Base-by-base conservation (phyloP, 2,888 invertebrate species). In the Cartodere bifasciata region DNA sequence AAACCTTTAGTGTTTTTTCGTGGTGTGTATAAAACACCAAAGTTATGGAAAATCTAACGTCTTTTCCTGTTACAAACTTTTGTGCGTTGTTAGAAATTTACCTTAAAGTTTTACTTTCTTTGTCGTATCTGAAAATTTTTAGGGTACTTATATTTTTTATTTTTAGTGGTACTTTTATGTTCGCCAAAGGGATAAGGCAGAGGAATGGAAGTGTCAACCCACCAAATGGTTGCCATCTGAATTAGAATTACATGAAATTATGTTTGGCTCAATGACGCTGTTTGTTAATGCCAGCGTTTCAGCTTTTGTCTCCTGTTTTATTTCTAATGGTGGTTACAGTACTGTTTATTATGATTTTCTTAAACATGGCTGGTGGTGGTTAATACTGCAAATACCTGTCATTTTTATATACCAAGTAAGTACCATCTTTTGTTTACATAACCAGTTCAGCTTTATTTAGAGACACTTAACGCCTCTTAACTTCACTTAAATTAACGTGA, bases 151-250 rank as follows among this genome's bases (percentile, higher is more conserved):
- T 6, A 9, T 5, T 9, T 9, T 23, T 9, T 9, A 27, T 13
- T 48, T 46, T 22, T 63, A 80, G 76, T 79, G 76, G 75, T 75
- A 75, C 49, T 80, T 72, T 56, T 81, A 79, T 55, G 63, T 78
- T 12, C 62, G 65, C 2, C 67, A 68, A 48, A 58, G 71, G 1
- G 69, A 76, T 45, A 47, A 56, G 4, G 64, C 79, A 0, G 61
- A 72, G 29, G 72, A 74, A 41, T 81, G 81, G 80, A 81, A 81
- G 58, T 73, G 77, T 40, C 81, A 81, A 48, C 80, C 79, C 0
- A 64, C 63, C 23, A 75, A 75, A 40, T 80, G 75, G 70, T 46
- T 80, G 7, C 56, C 70, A 1, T 70, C 75, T 0, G 73, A 77
- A 33, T 53, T 79, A 30, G 78, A 80, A 46, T 61, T 69, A 3